These are phyloP conservation scores for Trilocha varians DNA, from an alignment of 2,888 invertebrate genomes.

Conservation along the genomic window DNA sequence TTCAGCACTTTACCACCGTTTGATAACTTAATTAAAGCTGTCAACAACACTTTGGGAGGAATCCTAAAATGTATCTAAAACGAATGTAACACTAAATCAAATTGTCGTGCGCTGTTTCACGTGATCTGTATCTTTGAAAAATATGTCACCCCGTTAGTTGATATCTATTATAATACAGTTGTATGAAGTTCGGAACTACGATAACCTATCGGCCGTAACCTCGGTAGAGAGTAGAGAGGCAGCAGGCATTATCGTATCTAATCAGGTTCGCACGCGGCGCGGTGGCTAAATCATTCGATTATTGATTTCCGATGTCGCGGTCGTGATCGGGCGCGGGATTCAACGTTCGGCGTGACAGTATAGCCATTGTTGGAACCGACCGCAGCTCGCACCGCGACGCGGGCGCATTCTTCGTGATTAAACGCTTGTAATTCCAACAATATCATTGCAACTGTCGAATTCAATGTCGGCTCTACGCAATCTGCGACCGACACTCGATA, in stretches of 20 bases:
- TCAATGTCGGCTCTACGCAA: conserved; percentile 48
- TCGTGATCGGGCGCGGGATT: conserved; percentile 66
- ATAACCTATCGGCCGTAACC: conserved; percentile 61
- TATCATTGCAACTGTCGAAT: conserved; percentile 60
- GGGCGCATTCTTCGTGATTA: conserved; percentile 62
- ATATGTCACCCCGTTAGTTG: conserved; percentile 59
- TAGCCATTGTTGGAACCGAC: conserved; percentile 57
- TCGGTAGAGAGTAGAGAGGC: conserved; percentile 44
- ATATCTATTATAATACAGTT: conserved; percentile 49
- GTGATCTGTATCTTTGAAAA: conserved; percentile 57
- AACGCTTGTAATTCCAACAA: conserved; percentile 70
- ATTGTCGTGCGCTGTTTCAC: conserved; percentile 46
- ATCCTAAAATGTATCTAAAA: no score
- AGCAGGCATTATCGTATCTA: conserved; percentile 66
- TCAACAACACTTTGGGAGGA: no score
- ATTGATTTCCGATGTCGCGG: conserved; percentile 73
- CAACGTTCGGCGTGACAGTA: conserved; percentile 62
- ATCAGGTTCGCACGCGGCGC: conserved; percentile 73
- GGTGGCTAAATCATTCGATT: conserved; percentile 72
- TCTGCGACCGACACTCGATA: conserved; percentile 33
- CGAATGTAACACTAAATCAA: conserved; percentile 48
- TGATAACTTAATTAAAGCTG: no score
- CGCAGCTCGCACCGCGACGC: conserved; percentile 36
- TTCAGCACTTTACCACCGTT: no score
- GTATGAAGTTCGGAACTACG: conserved; percentile 45